Evolutionary conservation across 1,140 invertebrate genomes (phyloP).

Genomic region (Harpegnathos saltator): DNA sequence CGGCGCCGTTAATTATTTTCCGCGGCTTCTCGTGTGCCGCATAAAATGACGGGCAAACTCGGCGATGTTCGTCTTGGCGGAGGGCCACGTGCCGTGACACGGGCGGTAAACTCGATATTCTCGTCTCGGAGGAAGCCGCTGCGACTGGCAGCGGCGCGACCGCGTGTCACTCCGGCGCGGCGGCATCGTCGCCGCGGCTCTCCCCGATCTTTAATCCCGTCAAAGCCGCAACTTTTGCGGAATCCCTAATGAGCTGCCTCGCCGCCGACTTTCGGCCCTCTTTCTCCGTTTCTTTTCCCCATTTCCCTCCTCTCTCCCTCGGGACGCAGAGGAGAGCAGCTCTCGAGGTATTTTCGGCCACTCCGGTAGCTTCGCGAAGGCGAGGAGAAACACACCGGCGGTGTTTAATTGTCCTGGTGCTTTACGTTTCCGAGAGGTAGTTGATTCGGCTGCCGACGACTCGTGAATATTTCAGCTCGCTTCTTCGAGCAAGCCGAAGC

Average conservation of each 20-base stretch:
- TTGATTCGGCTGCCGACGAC: too few relatives aligned
- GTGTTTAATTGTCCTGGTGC: too few relatives aligned
- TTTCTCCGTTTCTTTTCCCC: background rate
- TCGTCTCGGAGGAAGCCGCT: conserved; percentile 48
- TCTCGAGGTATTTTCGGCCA: background rate
- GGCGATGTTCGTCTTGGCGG: conserved; percentile 57
- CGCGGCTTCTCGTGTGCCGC: background rate
- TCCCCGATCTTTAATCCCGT: conserved; percentile 43
- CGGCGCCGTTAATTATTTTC: conserved; percentile 66
- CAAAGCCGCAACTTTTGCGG: conserved; percentile 1
- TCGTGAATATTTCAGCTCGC: too few relatives aligned
- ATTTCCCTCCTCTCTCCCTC: too few relatives aligned
- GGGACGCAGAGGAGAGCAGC: too few relatives aligned
- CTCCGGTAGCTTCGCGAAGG: background rate
- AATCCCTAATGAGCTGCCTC: conserved; percentile 38
- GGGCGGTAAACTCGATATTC: conserved; percentile 65
- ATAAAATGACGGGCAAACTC: conserved; percentile 64
- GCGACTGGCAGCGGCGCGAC: conserved; percentile 48
- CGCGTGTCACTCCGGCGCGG: conserved; percentile 46
- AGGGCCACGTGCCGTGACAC: conserved; percentile 58
- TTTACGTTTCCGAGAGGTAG: too few relatives aligned
- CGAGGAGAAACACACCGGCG: too few relatives aligned
- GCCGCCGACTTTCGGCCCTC: background rate
- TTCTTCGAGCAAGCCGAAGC: too few relatives aligned
- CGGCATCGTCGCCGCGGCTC: conserved; percentile 5